These are phyloP conservation scores for Bombus huntii DNA, from an alignment of 1,140 invertebrate species.

Conservation along the genomic window DNA sequence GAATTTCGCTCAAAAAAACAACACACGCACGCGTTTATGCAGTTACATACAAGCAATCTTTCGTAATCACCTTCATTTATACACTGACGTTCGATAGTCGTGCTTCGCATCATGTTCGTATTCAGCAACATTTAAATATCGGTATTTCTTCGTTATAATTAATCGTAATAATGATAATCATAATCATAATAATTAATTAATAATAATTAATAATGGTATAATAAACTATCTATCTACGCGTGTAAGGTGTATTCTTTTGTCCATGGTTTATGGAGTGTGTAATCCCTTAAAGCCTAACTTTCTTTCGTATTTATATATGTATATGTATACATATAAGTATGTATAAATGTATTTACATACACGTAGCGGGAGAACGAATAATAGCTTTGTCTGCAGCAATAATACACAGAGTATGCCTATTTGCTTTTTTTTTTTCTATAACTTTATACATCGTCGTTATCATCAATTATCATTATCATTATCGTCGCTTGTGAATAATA, in stretches of 20 bases:
- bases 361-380: constrained; percentile 68
- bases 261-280: constrained; percentile 68
- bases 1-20: constrained; percentile 52
- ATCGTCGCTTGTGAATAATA: constrained; percentile 51
- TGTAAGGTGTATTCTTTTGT: constrained; percentile 69
- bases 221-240: constrained; percentile 79
- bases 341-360: constrained; percentile 71
- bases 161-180: constrained; percentile 75
- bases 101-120: constrained; percentile 60
- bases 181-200: constrained; percentile 74
- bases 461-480: constrained; percentile 16
- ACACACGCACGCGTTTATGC: constrained; percentile 23
- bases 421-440: constrained; percentile 48
- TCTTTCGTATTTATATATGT: constrained; percentile 76
- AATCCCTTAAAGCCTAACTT: constrained; percentile 57
- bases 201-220: constrained; percentile 38
- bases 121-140: constrained; percentile 81
- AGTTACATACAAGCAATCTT: constrained; percentile 23
- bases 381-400: constrained; percentile 70
- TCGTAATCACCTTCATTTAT: constrained; percentile 51
- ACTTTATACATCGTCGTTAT: constrained; percentile 73
- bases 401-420: constrained; percentile 78
- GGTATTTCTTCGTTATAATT: constrained; percentile 76
- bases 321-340: constrained; percentile 58
- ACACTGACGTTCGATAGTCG: constrained; percentile 56